Conservation (phyloP, 2,888 invertebrate genomes). For the Caenorhabditis sp. region DNA sequence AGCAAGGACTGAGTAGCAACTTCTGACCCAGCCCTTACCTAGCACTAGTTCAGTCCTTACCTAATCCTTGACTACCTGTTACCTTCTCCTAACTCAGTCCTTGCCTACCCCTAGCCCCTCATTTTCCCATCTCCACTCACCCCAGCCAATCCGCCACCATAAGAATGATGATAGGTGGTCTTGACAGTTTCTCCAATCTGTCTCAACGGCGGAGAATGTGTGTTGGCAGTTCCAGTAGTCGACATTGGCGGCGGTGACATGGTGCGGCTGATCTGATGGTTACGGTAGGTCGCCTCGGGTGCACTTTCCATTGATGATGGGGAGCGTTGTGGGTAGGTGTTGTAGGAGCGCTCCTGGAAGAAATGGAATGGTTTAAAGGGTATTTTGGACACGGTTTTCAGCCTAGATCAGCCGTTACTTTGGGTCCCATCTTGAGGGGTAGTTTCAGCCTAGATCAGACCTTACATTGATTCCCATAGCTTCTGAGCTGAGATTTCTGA, state of each 20-base stretch:
- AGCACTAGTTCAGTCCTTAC: not conserved
- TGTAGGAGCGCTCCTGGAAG: constrained; percentile 72
- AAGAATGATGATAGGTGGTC: constrained; percentile 46
- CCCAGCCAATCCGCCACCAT: constrained; percentile 32
- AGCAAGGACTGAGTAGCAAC: no score
- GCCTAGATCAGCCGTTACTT: no score
- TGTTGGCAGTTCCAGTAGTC: constrained; percentile 24
- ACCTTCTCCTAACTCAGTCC: no score
- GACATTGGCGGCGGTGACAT: constrained; percentile 64
- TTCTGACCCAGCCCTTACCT: no score
- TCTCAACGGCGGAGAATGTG: constrained; percentile 60
- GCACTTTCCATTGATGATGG: constrained; percentile 77
- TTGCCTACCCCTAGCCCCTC: no score
- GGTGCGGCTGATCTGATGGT: constrained; percentile 46
- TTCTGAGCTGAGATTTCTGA: no score
- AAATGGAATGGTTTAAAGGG: no score
- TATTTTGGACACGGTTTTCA: no score
- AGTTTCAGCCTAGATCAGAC: no score
- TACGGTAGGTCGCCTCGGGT: constrained; percentile 61
- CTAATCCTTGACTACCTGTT: not conserved
- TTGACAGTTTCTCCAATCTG: constrained; percentile 59
- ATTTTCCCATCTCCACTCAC: constrained; percentile 10
- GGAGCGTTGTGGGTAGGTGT: constrained; percentile 76
- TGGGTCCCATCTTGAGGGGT: no score
- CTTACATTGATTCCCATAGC: no score